Percentiles rank a stretch among this genome's conserved stretches.
phyloP scores from a whole-genome alignment of 2,797 vertebrate species.

The Lacerta agilis region DNA sequence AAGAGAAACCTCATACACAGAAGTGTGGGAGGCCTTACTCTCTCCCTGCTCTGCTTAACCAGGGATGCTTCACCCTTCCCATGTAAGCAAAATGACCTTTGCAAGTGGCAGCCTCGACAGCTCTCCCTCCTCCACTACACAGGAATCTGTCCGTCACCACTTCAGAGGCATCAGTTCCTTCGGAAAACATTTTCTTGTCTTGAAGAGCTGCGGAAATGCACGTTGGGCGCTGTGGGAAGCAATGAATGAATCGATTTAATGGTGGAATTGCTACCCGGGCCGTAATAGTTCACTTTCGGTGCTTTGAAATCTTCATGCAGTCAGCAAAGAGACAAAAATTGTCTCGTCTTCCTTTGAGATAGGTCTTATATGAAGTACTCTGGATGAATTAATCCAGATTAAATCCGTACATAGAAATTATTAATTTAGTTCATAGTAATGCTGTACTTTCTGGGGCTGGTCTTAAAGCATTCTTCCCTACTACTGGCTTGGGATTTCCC shows the following conservation, averaged over 20 bases:
- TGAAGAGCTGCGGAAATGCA: slow-evolving; percentile 52
- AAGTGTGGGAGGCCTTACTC: too few relatives aligned
- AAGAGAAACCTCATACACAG: too few relatives aligned
- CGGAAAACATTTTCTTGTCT: slow-evolving; percentile 45
- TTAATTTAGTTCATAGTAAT: background rate
- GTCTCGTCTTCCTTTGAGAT: background rate
- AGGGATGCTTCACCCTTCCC: background rate
- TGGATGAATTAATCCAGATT: too few relatives aligned
- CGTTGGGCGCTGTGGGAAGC: slow-evolving; percentile 23
- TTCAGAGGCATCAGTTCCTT: slow-evolving; percentile 46
- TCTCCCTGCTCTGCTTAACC: background rate
- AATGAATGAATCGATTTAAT: background rate
- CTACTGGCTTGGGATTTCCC: background rate
- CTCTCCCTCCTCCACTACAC: slow-evolving; percentile 56
- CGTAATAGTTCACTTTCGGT: background rate
- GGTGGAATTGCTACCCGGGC: background rate
- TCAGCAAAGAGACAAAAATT: too few relatives aligned
- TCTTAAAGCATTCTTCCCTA: background rate
- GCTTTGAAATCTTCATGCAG: background rate
- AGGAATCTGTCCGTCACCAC: slow-evolving; percentile 75
- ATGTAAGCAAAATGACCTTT: slow-evolving; percentile 50
- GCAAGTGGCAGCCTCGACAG: slow-evolving; percentile 53
- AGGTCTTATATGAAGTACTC: background rate
- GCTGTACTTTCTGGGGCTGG: background rate
- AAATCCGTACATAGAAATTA: background rate